Percentiles rank a stretch among this genome's conserved stretches.
Conservation (phyloP, 2,113 vertebrate genomes). For the Heterotilapia buettikoferi region DNA sequence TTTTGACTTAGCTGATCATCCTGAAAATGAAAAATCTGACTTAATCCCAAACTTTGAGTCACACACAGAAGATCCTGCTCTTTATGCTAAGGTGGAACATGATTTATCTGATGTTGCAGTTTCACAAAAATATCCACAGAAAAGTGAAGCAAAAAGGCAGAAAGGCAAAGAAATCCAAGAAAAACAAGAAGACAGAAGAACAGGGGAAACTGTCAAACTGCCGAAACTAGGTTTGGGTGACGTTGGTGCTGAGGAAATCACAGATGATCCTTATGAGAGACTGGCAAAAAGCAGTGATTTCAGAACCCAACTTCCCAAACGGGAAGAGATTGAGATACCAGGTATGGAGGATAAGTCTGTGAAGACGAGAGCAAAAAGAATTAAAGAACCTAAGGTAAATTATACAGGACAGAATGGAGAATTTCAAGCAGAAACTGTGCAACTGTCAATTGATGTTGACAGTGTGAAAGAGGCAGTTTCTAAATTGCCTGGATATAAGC, state of each 20-base stretch:
- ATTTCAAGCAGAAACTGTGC: slow-evolving; percentile 30
- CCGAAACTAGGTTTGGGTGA: slow-evolving; percentile 47
- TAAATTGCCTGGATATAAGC: slow-evolving; percentile 71
- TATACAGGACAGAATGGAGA: slow-evolving; percentile 13
- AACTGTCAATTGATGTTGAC: slow-evolving; percentile 66
- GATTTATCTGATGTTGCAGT: slow-evolving; percentile 26
- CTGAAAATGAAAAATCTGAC: slow-evolving; percentile 8
- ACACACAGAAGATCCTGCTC: background rate
- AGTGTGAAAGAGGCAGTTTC: slow-evolving; percentile 72
- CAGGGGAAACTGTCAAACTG: slow-evolving; percentile 45
- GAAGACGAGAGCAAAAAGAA: slow-evolving; percentile 5
- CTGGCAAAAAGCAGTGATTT: slow-evolving; percentile 19
- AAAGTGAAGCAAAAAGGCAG: slow-evolving; percentile 40
- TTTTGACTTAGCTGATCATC: slow-evolving; percentile 44
- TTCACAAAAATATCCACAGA: slow-evolving; percentile 37
- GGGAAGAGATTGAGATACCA: slow-evolving; percentile 76
- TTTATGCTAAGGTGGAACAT: slow-evolving; percentile 48
- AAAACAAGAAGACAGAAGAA: slow-evolving; percentile 21
- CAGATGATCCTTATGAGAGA: slow-evolving; percentile 19
- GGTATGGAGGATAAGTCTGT: slow-evolving; percentile 66
- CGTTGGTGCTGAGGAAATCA: background rate
- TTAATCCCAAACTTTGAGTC: slow-evolving; percentile 9
- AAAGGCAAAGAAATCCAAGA: slow-evolving; percentile 24
- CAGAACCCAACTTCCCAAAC: slow-evolving; percentile 60
- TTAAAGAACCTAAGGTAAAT: slow-evolving; percentile 41